Percentiles rank a stretch among this genome's conserved stretches.
phyloP scores from a whole-genome alignment of 2,888 invertebrate genomes.

The Liodrosophila aerea region DNA sequence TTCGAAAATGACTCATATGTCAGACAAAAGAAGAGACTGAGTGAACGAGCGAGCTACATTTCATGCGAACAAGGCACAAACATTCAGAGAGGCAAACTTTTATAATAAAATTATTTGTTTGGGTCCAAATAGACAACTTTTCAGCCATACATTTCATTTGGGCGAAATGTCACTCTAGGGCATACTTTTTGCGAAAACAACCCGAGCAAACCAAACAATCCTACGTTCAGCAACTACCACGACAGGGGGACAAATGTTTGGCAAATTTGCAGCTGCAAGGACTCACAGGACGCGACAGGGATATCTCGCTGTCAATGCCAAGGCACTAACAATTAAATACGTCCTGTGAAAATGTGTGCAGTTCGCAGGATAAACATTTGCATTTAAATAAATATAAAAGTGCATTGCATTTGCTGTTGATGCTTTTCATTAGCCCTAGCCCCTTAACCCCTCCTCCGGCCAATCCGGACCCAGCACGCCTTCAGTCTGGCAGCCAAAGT shows the following conservation, averaged over 20 bases:
- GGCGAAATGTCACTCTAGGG: constrained; percentile 70
- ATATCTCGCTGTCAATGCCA: constrained; percentile 44
- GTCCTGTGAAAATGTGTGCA: constrained; percentile 14
- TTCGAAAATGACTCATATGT: background rate
- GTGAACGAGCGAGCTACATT: background rate
- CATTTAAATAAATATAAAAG: constrained; percentile 64
- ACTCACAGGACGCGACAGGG: background rate
- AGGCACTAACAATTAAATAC: constrained; percentile 58
- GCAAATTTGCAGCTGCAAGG: constrained; percentile 41
- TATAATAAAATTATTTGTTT: constrained; percentile 74
- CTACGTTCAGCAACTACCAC: constrained; percentile 16
- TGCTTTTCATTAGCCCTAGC: constrained; percentile 65
- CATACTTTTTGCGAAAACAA: constrained; percentile 49
- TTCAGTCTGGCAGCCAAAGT: constrained; percentile 69
- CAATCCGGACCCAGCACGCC: constrained; percentile 4
- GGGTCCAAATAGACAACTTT: constrained; percentile 69
- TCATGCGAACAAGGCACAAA: constrained; percentile 2
- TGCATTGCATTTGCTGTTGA: constrained; percentile 62
- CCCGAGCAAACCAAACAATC: constrained; percentile 13
- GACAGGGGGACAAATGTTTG: constrained; percentile 45
- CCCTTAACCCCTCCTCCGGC: background rate
- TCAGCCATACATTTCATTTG: constrained; percentile 73
- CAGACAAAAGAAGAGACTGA: background rate
- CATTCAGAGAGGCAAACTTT: constrained; percentile 57
- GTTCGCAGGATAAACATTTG: constrained; percentile 56